Base-by-base conservation (phyloP, 1,140 invertebrate genomes). In the Hormaphis cornu region DNA sequence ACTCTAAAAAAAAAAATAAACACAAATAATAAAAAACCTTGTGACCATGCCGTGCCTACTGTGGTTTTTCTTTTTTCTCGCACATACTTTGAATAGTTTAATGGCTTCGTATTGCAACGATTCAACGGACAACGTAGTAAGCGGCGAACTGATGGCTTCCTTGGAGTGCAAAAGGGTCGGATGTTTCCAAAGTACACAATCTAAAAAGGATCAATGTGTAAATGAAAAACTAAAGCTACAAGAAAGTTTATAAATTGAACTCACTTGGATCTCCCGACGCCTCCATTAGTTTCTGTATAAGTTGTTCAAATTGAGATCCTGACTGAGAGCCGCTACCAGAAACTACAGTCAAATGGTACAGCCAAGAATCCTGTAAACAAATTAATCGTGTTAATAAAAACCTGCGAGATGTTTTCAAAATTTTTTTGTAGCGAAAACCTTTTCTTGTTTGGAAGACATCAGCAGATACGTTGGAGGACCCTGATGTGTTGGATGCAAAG, bases 211-310 rank as follows among this genome's bases (percentile, higher is more conserved):
- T 53, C 5, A 72, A 71, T 73, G 73, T 22, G 20, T 20, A 20
- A 50, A 37, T 50, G 6, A 50, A 42, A 58, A 37, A 28, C 37
- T 72, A n/a, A 20, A 35, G 40, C 54, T 5, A 26, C 2, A 58
- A n/a, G n/a, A 1, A 24, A 24, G 24, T 7, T 37, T n/a, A 58
- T 40, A 24, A 24, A 16, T 24, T 35, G 0, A 59, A 81, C 83
- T 83, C 78, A 90, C 89, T 91, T n/a, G 90, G 85, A 82, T 95
- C 93, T 6, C 92, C 93, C 75, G 95, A 91, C 16, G 89, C 89
- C 79, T 95, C 92, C 93, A 97, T 96, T 12, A 97, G 81, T 80
- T 93, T 93, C 75, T 95, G 91, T 12, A 97, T 87, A 7, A 96
- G 79, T 79, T 97, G 93, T 76, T 97, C 95, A 77, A 93, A 97